These are phyloP conservation scores for Pholis gunnellus DNA, from an alignment of 2,113 vertebrate genomes.

Conservation along the genomic window DNA sequence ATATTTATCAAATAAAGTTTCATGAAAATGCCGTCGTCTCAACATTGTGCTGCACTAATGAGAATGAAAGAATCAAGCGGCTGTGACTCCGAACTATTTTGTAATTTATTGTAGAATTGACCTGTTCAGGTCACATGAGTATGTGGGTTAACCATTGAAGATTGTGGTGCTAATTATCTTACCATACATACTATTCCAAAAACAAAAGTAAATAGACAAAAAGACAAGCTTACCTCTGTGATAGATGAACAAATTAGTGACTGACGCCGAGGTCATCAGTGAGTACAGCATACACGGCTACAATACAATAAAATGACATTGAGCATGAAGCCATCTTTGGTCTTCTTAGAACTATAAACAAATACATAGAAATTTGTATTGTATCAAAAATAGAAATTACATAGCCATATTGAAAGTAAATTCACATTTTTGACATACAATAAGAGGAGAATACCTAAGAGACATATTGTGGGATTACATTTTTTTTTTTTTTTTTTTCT, in stretches of 20 bases:
- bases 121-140: constrained; percentile 72
- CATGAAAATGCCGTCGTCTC: neutral
- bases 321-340: constrained; percentile 86
- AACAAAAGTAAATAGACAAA: constrained; percentile 75
- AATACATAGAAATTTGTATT: constrained; percentile 84
- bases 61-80: constrained; percentile 4
- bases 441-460: constrained; percentile 77
- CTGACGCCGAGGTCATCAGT: constrained; percentile 73
- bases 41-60: neutral
- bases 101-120: constrained; percentile 79
- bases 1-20: constrained; percentile 47
- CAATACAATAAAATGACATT: constrained; percentile 76
- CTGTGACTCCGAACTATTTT: constrained; percentile 48
- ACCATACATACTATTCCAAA: constrained; percentile 70
- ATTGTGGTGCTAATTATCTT: constrained; percentile 76
- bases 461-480: constrained; percentile 73
- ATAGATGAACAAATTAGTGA: constrained; percentile 78
- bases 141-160: constrained; percentile 78
- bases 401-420: constrained; percentile 84
- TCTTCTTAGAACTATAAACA: constrained; percentile 85
- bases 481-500: constrained; percentile 34
- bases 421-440: constrained; percentile 84
- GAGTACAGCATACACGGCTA: constrained; percentile 77
- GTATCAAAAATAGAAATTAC: constrained; percentile 90
- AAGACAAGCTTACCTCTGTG: constrained; percentile 72